Evolutionary conservation across 2,113 vertebrate species (phyloP).

Genomic region (Colistium nudipinnis): DNA sequence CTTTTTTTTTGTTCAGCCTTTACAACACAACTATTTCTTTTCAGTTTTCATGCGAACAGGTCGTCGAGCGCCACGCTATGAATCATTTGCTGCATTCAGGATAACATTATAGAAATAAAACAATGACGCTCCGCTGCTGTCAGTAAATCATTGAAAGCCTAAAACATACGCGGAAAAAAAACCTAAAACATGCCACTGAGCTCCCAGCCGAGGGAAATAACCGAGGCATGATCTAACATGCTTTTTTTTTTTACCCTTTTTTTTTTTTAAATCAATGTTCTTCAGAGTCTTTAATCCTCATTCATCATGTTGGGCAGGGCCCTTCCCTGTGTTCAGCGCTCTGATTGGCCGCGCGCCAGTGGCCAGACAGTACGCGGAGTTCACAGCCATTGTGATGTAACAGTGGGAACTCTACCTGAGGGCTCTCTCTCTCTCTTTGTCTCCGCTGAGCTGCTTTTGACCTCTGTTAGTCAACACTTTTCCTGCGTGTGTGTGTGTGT

Average conservation of each 20-base stretch:
- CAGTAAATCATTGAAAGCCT: conserved; percentile 19
- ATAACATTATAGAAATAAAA: not conserved
- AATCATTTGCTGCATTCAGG: too few relatives aligned
- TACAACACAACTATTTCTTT: not conserved
- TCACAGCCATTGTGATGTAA: conserved; percentile 69
- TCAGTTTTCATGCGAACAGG: not conserved
- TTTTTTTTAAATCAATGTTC: conserved; percentile 23
- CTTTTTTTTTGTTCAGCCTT: too few relatives aligned
- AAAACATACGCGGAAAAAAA: not conserved
- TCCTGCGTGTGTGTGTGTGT: conserved; percentile 28
- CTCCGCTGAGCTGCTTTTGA: conserved; percentile 48
- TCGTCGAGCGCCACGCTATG: not conserved
- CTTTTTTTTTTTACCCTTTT: conserved; percentile 13
- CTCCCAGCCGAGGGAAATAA: conserved; percentile 19
- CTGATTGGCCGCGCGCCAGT: conserved; percentile 72
- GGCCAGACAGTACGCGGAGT: conserved; percentile 64
- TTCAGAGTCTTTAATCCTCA: conserved; percentile 65
- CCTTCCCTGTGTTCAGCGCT: conserved; percentile 40
- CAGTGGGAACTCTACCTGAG: conserved; percentile 57
- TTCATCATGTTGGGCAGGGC: conserved; percentile 61
- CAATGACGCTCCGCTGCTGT: not conserved
- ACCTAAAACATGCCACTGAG: not conserved
- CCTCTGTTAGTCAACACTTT: conserved; percentile 51
- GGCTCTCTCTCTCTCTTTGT: conserved; percentile 65
- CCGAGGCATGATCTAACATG: conserved; percentile 57